Conservation (phyloP, 2,888 invertebrate genomes). For the Diabrotica balteata region DNA sequence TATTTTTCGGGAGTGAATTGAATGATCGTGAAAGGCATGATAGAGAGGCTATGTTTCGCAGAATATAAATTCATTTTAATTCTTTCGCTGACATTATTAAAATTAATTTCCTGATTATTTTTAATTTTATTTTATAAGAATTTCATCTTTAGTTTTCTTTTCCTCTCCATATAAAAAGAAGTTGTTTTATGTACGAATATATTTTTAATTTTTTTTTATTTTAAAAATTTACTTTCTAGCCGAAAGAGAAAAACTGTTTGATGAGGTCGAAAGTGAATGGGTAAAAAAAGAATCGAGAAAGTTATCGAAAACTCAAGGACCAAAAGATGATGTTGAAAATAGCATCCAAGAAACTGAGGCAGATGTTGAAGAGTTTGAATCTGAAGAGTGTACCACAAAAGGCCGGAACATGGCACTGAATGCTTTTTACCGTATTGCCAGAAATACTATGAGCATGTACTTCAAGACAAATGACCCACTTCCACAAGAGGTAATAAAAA, state of each 20-base stretch:
- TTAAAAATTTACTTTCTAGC: constrained; percentile 56
- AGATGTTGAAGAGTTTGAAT: constrained; percentile 61
- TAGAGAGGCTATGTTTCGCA: no score
- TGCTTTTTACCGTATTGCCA: constrained; percentile 80
- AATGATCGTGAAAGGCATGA: no score
- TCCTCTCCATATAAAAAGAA: background rate
- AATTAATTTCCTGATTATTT: no score
- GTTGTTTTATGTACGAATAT: background rate
- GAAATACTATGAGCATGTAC: constrained; percentile 83
- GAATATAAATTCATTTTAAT: no score
- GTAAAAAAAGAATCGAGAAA: constrained; percentile 66
- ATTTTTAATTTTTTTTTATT: background rate
- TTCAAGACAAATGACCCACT: constrained; percentile 73
- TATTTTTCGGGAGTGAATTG: no score
- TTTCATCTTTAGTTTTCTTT: no score
- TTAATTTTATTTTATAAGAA: no score
- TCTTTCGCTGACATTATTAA: no score
- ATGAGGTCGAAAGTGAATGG: constrained; percentile 80
- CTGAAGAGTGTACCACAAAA: constrained; percentile 81
- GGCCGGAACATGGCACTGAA: constrained; percentile 82
- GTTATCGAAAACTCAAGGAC: constrained; percentile 48
- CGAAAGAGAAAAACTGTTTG: constrained; percentile 76
- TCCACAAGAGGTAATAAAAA: constrained; percentile 66
- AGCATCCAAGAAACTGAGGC: constrained; percentile 59
- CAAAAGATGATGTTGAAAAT: constrained; percentile 46